Evolutionary conservation across 2,113 vertebrate genomes (phyloP).

Genomic region (Macrotis lagotis): DNA sequence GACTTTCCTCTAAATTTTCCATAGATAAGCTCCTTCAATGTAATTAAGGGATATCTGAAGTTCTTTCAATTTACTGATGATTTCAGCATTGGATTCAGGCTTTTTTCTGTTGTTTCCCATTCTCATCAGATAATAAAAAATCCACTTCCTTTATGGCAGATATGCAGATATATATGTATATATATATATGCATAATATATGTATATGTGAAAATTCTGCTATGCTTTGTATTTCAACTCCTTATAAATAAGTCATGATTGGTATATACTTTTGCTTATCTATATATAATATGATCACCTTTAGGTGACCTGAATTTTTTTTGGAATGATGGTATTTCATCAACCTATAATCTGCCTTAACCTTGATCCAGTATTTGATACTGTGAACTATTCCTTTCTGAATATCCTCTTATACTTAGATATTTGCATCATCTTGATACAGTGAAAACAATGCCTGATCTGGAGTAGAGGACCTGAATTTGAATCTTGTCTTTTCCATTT

Average conservation of each 20-base stretch:
- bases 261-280: neutral
- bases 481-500: neutral
- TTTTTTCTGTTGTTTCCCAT: neutral
- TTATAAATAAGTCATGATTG: neutral
- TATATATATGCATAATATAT: too few species aligned
- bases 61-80: neutral
- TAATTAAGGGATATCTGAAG: neutral
- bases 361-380: neutral
- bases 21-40: neutral
- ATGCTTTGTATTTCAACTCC: neutral
- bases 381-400: neutral
- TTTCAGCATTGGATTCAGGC: neutral
- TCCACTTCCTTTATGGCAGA: neutral
- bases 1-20: neutral
- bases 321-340: neutral
- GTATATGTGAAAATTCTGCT: neutral
- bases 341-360: neutral
- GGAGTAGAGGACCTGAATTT: neutral
- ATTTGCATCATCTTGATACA: neutral
- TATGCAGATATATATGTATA: too few species aligned
- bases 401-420: neutral
- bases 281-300: neutral
- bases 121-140: neutral
- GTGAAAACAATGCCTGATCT: neutral
- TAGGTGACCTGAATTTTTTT: neutral